Conservation (phyloP, 2,888 invertebrate genomes). For the Epinotia demarniana region DNA sequence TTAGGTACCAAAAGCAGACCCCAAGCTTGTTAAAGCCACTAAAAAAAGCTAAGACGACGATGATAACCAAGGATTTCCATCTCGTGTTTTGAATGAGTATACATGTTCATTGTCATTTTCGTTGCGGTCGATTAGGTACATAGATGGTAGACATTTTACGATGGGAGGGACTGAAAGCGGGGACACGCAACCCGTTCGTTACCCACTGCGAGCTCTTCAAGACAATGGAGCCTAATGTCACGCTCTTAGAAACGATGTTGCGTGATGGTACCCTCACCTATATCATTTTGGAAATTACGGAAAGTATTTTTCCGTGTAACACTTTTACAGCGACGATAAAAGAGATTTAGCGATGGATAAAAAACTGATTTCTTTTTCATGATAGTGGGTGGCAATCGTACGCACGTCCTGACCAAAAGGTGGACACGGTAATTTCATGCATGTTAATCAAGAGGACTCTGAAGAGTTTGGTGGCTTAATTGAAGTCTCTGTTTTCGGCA, state of each 20-base stretch:
- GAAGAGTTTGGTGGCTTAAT: too few relatives aligned
- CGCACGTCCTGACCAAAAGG: too few relatives aligned
- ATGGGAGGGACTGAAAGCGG: neutral
- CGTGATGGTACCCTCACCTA: neutral
- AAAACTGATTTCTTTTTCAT: neutral
- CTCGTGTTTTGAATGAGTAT: too few relatives aligned
- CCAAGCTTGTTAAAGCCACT: too few relatives aligned
- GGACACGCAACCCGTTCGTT: slow-evolving; percentile 16
- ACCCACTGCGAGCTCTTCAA: neutral
- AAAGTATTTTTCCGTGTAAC: neutral
- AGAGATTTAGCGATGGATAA: neutral
- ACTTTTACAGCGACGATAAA: neutral
- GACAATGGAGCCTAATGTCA: neutral
- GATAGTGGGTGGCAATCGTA: too few relatives aligned
- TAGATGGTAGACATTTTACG: neutral
- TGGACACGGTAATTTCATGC: too few relatives aligned
- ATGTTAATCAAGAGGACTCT: too few relatives aligned
- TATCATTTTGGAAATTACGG: neutral
- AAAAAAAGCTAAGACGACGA: too few relatives aligned
- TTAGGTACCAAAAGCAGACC: too few relatives aligned
- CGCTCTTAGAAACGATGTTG: neutral
- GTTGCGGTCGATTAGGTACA: neutral
- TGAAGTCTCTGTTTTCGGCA: too few relatives aligned
- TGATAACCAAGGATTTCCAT: too few relatives aligned
- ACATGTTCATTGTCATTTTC: neutral